Conservation (phyloP, 2,888 invertebrate genomes). For the Pammene fasciana region DNA sequence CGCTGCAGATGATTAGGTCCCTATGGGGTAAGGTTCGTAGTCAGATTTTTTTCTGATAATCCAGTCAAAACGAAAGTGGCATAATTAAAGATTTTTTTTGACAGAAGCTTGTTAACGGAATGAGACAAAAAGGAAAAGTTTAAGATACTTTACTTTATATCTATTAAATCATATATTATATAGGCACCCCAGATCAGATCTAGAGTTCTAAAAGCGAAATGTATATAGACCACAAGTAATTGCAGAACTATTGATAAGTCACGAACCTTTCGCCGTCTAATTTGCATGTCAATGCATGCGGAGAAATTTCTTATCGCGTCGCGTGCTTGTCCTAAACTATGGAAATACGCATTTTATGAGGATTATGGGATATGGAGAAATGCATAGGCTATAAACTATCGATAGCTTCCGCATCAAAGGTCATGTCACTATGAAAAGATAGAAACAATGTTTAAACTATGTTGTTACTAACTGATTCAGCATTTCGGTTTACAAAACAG, state of each 20-base stretch:
- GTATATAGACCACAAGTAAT: conserved; percentile 13
- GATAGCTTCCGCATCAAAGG: conserved; percentile 5
- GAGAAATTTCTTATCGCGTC: conserved; percentile 39
- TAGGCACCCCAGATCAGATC: not conserved
- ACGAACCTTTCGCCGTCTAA: conserved; percentile 34
- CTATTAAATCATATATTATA: not conserved
- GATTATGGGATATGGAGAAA: conserved; percentile 25
- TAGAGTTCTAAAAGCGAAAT: conserved; percentile 27
- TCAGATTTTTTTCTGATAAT: no score
- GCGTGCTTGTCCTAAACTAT: conserved; percentile 29
- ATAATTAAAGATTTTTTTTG: no score
- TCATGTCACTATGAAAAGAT: not conserved
- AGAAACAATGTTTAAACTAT: not conserved
- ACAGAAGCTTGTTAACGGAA: no score
- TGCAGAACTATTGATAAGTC: conserved; percentile 38
- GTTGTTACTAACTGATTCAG: not conserved
- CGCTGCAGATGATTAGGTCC: not conserved
- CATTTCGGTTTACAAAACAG: not conserved
- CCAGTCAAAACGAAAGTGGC: no score
- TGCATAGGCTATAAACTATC: conserved; percentile 20
- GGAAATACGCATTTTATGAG: conserved; percentile 19
- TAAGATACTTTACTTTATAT: not conserved
- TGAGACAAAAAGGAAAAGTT: no score
- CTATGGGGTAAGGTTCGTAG: no score
- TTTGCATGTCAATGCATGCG: conserved; percentile 37